Evolutionary conservation across 2,113 vertebrate species (phyloP), one percentile per base, ranked within the genome.

Genomic region (Siniperca knerii): DNA sequence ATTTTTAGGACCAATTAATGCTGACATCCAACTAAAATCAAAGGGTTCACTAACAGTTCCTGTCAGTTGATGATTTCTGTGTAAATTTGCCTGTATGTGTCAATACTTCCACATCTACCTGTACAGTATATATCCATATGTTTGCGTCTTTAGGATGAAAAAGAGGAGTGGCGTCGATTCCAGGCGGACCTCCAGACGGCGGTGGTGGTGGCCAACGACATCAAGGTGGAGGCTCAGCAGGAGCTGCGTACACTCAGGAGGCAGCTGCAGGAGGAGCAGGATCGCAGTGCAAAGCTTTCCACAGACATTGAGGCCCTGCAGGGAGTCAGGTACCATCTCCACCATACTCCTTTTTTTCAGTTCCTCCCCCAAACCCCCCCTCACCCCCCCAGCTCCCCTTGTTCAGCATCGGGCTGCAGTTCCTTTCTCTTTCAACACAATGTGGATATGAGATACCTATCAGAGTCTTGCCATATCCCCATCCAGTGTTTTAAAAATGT

Each of bases 151-250:
- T 61, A 99, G 98, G 98, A 99, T 12, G 98, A 99, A 48, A 96
- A 96, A 0, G 98, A 99, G 79, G 98, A 99, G 79, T 99, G 98
- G 98, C 95, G 94, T 60, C 96, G 97, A 29, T 99, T 99, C 94
- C 98, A 99, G 91, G 98, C 98, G 0, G 98, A 99, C 93, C 96
- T 99, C 75, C 98, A 99, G 96, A 99, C 98, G 0, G 98, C 98
- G 0, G 98, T 99, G 91, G 98, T 99, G 6, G 98, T 99, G 33
- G 98, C 98, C 79, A 99, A 99, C 2, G 98, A 99, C 89, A 99
- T 99, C 58, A 99, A 99, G 92, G 98, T 98, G 61, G 98, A 99
- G 91, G 97, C 98, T 40, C 98, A 99, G 93, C 98, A 99, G 93
- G 98, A 99, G 92, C 95, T 99, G 62, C 97, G 97, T 0, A 80